Base-by-base conservation (phyloP, 2,113 vertebrate genomes). In the Trochalopteron elliotii region DNA sequence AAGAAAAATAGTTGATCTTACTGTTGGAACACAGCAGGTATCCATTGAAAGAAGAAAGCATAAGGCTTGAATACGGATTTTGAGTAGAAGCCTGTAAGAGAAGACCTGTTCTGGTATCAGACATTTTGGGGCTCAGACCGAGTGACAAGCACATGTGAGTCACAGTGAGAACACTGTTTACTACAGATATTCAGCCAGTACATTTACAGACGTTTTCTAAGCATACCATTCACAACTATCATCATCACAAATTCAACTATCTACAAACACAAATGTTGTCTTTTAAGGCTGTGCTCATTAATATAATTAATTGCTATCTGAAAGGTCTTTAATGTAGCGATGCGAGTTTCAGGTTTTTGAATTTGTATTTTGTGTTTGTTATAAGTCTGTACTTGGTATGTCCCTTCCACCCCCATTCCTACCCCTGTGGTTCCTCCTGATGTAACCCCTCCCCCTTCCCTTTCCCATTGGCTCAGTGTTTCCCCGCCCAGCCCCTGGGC, bases 131-230 rank as follows among this genome's bases (percentile, higher is more conserved):
- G 17, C 53, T 88, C 60, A 67, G 52, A 57, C 13, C 1, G 5
- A 44, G 5, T 87, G 21, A 27, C 5, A 55, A 74, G 44, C 0
- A 1, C 9, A n/a, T 3, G 5, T 7, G 31, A 53, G 18, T 44
- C 45, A 49, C 23, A 49, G 23, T 39, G 12, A 70, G 7, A 76
- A 30, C 40, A 35, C 8, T 52, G 7, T 12, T 75, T 33, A 45
- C 22, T 9, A 17, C 44, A 71, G 37, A 15, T 64, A 24, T 37
- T 82, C 67, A 56, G 39, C 19, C 27, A 52, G 27, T 22, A 47
- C 16, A 68, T 55, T 92, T 67, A 55, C 7, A 55, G 30, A n/a
- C 5, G 31, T 55, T 78, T 55, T 18, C 15, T 55, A 68, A 79
- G 13, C 25, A n/a, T 35, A 53, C 47, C 70, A 42, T 57, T 78